Conservation (phyloP, 2,888 invertebrate species). For the Artemia sp. region DNA sequence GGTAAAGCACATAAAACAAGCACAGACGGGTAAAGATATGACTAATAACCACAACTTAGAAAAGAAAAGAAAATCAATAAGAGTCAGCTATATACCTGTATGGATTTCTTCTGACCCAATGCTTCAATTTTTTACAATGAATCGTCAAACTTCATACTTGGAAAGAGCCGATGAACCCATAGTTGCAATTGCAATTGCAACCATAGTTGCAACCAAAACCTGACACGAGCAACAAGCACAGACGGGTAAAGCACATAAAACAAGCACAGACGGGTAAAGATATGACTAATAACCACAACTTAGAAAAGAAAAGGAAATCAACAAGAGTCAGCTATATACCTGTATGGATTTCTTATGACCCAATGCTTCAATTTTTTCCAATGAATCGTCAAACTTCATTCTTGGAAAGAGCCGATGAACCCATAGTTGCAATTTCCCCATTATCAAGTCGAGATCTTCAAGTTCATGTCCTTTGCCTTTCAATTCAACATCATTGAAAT, state of each 20-base stretch:
- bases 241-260: no score
- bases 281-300: no score
- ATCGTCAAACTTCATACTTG: slow-evolving; percentile 73
- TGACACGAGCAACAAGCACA: no score
- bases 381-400: slow-evolving; percentile 66
- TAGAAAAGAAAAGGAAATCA: neutral
- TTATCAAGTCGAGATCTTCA: slow-evolving; percentile 56
- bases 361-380: slow-evolving; percentile 58
- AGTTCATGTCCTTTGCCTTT: slow-evolving; percentile 65
- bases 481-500: slow-evolving; percentile 64
- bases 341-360: slow-evolving; percentile 63
- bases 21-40: no score
- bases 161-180: slow-evolving; percentile 83
- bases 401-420: slow-evolving; percentile 78
- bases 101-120: slow-evolving; percentile 59
- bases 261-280: no score
- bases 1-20: no score
- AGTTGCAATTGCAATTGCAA: slow-evolving; percentile 47
- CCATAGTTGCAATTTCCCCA: slow-evolving; percentile 81
- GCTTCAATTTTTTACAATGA: slow-evolving; percentile 58
- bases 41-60: no score
- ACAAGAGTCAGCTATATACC: slow-evolving; percentile 35
- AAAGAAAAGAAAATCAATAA: neutral
- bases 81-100: slow-evolving; percentile 43
- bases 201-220: no score